Percentiles rank a stretch among this genome's conserved stretches.
phyloP scores from a whole-genome alignment of 2,797 vertebrate species.

The Falco cherrug region DNA sequence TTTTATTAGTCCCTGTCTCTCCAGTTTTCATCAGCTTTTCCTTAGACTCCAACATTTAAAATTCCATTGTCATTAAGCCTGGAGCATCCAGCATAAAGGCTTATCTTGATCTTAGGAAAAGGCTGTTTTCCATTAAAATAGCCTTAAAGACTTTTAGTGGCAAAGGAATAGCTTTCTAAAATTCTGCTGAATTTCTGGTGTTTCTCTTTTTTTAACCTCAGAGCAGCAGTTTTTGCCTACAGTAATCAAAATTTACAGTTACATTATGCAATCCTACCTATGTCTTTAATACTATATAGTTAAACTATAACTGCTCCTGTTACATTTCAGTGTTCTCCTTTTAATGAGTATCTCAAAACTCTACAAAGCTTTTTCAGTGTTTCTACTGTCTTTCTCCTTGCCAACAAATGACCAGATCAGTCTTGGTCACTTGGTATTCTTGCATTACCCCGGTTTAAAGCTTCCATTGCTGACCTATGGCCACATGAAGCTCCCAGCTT shows the following conservation, averaged over 20 bases:
- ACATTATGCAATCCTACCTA: background rate
- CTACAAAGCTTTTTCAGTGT: background rate
- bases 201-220: background rate
- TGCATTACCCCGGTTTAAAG: background rate
- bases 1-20: background rate
- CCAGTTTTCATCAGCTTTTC: background rate
- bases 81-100: background rate
- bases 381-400: background rate
- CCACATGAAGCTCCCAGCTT: background rate
- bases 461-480: background rate
- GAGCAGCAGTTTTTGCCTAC: background rate
- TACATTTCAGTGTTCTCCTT: background rate
- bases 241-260: background rate
- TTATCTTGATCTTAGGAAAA: background rate
- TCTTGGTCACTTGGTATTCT: background rate
- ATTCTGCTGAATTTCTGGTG: background rate
- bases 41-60: background rate
- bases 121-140: background rate
- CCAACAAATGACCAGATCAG: background rate
- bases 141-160: background rate
- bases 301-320: background rate
- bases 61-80: background rate
- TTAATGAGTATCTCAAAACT: background rate
- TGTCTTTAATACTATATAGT: background rate
- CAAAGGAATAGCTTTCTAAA: background rate